Evolutionary conservation across 2,888 invertebrate species (phyloP), one percentile per base, ranked within the genome.

Genomic region (Machimus rusticus): DNA sequence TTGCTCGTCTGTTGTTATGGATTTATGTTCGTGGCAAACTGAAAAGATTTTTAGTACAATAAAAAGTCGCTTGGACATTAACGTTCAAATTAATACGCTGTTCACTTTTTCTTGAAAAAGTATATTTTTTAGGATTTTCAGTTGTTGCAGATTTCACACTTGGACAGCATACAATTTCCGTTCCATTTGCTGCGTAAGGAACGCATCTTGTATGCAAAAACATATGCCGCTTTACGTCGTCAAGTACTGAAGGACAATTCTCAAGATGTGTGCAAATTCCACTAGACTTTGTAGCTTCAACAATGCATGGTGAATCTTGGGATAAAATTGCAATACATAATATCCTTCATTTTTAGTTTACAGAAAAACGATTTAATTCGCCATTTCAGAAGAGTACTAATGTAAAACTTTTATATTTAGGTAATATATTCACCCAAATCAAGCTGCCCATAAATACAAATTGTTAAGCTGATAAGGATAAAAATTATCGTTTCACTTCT

Each of bases 61-160:
- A 46, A 16, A 46, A 3, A 16, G 43, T 14, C 16, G 16, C 3
- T 46, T 46, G 0, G 1, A 14, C 14, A 16, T 46, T 46, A 0
- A 16, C 0, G 4, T 16, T 46, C 4, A 14, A 14, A 46, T 46
- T 12, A 46, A 4, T 46, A 46, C 43, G 0, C 12, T 46, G 14
- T 46, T 46, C 43, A 46, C 16, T 46, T 46, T 16, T 46, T 16
- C 12, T 46, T 4, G 16, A 46, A 46, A 46, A 46, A 46, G 43
- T 4, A 14, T 14, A 14, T 16, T 16, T 2, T 46, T 4, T 14
- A 46, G 43, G 43, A 14, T 46, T 46, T 46, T 46, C 43, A 4
- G 43, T 46, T 46, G 12, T 46, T 46, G 43, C 92, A 51, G 5
- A 19, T 34, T 43, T 16, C 19, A 2, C 55, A 9, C 9, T 78